Percentiles rank a stretch among this genome's conserved stretches.
Evolutionary conservation across 2,888 invertebrate genomes (phyloP).

Genomic region (Aproaerema taeniolella): DNA sequence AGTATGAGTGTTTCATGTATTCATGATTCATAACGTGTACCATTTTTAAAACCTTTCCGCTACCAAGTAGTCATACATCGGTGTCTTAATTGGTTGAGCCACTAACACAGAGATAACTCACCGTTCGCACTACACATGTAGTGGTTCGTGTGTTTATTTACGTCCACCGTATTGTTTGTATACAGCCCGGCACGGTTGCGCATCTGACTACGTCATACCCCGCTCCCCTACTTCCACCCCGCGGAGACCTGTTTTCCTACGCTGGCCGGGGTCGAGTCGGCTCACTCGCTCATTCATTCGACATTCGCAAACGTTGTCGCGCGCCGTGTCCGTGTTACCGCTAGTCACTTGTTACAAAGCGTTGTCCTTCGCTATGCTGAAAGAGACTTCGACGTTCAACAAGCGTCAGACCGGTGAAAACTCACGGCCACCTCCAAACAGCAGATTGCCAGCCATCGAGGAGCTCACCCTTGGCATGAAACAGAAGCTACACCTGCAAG

Average conservation of each 20-base stretch:
- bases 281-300: constrained; percentile 74
- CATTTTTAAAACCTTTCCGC: constrained; percentile 22
- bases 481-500: constrained; percentile 73
- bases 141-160: constrained; percentile 69
- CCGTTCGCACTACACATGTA: constrained; percentile 52
- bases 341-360: constrained; percentile 37
- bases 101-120: constrained; percentile 63
- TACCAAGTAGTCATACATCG: constrained; percentile 13
- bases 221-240: constrained; percentile 43
- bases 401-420: constrained; percentile 52
- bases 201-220: constrained; percentile 69
- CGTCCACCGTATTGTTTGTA: constrained; percentile 77
- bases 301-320: constrained; percentile 68
- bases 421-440: constrained; percentile 50
- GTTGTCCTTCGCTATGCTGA: constrained; percentile 56
- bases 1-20: no score
- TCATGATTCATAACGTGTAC: constrained; percentile 22
- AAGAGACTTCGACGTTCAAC: constrained; percentile 63
- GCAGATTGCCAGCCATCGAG: constrained; percentile 65
- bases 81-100: constrained; percentile 38
- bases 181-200: constrained; percentile 76
- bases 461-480: constrained; percentile 71
- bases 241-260: constrained; percentile 60
- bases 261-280: constrained; percentile 52
- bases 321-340: constrained; percentile 50